Base-by-base conservation (phyloP, 2,113 vertebrate genomes). In the Tauraco erythrolophus region DNA sequence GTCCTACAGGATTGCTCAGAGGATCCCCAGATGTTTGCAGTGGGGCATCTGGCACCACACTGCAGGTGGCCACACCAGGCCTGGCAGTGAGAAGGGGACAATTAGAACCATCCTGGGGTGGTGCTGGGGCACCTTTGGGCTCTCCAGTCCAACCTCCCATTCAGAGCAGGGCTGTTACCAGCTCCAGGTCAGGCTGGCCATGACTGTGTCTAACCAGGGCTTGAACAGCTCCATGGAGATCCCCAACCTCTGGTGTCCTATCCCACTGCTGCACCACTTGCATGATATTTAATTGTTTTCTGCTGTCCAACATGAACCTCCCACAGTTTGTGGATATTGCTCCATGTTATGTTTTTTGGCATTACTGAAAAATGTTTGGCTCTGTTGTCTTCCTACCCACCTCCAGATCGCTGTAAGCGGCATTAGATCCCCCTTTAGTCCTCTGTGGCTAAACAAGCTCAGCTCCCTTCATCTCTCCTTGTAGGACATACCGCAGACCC, bases 171-270 rank as follows among this genome's bases (percentile, higher is more conserved):
- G 57, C 70, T 81, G 46, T 58, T 76, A 31, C 17, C 31, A 50
- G n/a, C 3, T 2, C 6, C 2, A 2, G 17, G 43, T 54, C 57
- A 46, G 27, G 15, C 1, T 92, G 46, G 11, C 19, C 0, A 0
- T 37, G 41, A 3, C 11, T 70, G 12, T 43, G 16, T 28, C 27
- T 77, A 70, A 16, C 35, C 13, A 91, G 33, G 11, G 21, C 7
- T 77, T 53, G 58, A 80, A 53, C 31, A 41, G 12, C 18, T 72
- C 19, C 35, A 33, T 37, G 33, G 35, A 69, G 23, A 71, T 14
- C 4, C 11, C 8, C 4, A 3, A 31, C 11, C 11, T 43, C 35
- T 60, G 12, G 4, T 39, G 27, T 66, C 45, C 45, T 69, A 19
- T 24, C 24, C 1, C 1, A 19, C 39, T 37, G 30, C 46, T 83